A percentile compares a stretch with the other conserved stretches of the same genome.
These are phyloP conservation scores for Syndactyla subalaris DNA, from an alignment of 2,797 vertebrate species.

Conservation along the genomic window DNA sequence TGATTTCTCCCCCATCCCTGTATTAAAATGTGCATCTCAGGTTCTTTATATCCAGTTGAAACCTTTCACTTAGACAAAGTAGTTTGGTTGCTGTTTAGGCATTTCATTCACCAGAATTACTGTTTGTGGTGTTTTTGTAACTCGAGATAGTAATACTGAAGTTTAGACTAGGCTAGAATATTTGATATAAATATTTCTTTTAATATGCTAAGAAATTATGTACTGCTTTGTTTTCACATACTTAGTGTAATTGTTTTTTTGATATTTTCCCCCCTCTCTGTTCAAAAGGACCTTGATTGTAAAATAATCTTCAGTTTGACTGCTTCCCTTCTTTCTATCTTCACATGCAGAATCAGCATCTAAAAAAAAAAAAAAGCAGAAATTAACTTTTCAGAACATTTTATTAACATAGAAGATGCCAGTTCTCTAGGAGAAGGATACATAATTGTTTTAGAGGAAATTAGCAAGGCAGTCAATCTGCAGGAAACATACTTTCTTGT, in stretches of 20 bases:
- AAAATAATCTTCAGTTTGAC: background rate
- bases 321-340: background rate
- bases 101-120: background rate
- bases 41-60: background rate
- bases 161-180: background rate
- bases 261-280: background rate
- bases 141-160: background rate
- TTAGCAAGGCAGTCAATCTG: background rate
- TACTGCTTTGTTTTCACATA: background rate
- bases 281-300: background rate
- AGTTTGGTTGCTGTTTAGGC: background rate
- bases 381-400: background rate
- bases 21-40: background rate
- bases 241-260: background rate
- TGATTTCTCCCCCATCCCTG: background rate
- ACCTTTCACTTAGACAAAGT: background rate
- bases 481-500: background rate
- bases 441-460: background rate
- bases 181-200: background rate
- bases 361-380: background rate
- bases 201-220: background rate
- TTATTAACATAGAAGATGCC: background rate
- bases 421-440: background rate
- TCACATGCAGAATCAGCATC: background rate
- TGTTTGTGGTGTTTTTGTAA: background rate